These are phyloP conservation scores for Columba livia DNA, from an alignment of 2,113 vertebrate genomes.

Conservation along the genomic window DNA sequence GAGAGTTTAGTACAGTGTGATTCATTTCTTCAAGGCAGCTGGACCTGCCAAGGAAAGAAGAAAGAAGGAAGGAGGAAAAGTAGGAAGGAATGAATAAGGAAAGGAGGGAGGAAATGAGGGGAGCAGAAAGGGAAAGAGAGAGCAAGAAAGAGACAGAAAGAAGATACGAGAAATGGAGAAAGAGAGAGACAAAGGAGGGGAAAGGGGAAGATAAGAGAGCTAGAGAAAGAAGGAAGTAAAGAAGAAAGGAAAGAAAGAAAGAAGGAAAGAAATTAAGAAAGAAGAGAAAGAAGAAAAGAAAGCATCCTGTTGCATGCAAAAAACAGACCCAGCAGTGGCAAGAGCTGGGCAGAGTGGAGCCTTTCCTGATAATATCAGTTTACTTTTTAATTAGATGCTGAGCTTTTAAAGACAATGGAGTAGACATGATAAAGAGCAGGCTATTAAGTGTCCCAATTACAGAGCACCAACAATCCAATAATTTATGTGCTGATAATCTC, in stretches of 20 bases:
- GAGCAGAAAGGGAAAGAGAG: accelerated
- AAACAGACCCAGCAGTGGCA: constrained; percentile 70
- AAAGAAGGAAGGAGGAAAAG: not conserved
- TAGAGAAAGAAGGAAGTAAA: accelerated
- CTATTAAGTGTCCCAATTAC: constrained; percentile 77
- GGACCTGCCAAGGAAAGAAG: not conserved
- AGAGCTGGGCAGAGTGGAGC: constrained; percentile 69
- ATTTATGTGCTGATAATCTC: constrained; percentile 85
- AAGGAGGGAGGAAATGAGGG: not conserved
- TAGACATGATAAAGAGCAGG: constrained; percentile 78
- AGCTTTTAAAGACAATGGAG: constrained; percentile 73
- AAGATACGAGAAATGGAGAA: no score
- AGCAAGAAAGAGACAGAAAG: no score
- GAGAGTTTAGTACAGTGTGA: not conserved
- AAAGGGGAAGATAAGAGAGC: accelerated
- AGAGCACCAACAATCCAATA: constrained; percentile 73
- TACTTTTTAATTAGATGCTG: constrained; percentile 81
- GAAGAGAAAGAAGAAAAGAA: constrained; percentile 33
- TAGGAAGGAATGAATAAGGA: not conserved
- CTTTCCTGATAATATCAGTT: constrained; percentile 75
- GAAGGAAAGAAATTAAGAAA: no score
- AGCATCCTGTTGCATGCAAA: constrained; percentile 73
- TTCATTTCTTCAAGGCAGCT: not conserved
- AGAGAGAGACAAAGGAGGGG: not conserved
- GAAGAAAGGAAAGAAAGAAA: accelerated